Evolutionary conservation across 1,140 invertebrate genomes (phyloP).

Genomic region (Hyposmocoma kahamanoa): DNA sequence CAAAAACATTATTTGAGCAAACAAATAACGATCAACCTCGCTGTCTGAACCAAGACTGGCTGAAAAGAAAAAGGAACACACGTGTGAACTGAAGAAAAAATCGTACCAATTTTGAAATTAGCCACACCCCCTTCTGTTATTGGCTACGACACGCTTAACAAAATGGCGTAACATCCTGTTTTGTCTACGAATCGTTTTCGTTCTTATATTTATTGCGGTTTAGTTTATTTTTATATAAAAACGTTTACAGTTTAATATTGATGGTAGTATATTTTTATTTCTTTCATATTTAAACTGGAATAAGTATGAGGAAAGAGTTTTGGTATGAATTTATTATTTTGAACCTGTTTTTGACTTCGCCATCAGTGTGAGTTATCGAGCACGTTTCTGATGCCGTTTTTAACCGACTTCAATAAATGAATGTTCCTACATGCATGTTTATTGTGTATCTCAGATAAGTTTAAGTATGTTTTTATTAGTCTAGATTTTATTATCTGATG

Average conservation of each 20-base stretch:
- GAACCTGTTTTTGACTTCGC: background rate
- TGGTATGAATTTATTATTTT: constrained; percentile 3
- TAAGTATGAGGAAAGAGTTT: background rate
- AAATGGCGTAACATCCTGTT: constrained; percentile 7
- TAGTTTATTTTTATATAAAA: background rate
- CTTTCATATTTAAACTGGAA: background rate
- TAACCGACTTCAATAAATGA: too few relatives aligned
- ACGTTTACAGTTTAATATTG: background rate
- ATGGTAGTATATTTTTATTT: background rate
- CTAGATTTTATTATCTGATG: too few relatives aligned
- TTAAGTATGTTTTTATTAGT: too few relatives aligned
- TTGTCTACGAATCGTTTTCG: constrained; percentile 9
- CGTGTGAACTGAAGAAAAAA: constrained; percentile 34
- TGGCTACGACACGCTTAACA: constrained; percentile 23
- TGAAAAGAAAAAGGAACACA: constrained; percentile 29
- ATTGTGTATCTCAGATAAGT: too few relatives aligned
- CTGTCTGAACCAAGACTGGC: constrained; percentile 20
- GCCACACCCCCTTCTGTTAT: constrained; percentile 57
- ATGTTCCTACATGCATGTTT: too few relatives aligned
- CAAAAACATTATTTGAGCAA: too few relatives aligned
- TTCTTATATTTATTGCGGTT: background rate
- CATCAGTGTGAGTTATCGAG: background rate
- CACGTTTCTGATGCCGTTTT: too few relatives aligned
- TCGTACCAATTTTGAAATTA: constrained; percentile 57
- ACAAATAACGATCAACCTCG: too few relatives aligned